These are phyloP conservation scores for Drosophila teissieri DNA, from an alignment of 1,140 invertebrate species.

Conservation along the genomic window DNA sequence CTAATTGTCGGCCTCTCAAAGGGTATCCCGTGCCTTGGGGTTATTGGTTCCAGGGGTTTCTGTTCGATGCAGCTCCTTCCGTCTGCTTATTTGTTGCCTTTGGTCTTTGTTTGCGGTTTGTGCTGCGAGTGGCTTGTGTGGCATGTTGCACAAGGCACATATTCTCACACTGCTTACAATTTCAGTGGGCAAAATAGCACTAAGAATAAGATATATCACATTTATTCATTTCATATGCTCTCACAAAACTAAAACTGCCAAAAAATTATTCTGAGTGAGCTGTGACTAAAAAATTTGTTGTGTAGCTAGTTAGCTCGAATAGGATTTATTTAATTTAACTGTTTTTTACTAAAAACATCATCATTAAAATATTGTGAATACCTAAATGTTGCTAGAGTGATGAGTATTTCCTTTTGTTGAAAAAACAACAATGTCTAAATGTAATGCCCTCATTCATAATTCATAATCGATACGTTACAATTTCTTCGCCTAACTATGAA, in stretches of 20 bases:
- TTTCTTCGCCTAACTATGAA: too few relatives aligned
- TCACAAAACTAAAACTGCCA: background rate
- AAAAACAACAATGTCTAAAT: too few relatives aligned
- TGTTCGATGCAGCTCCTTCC: slow-evolving; percentile 10
- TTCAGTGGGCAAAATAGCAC: background rate
- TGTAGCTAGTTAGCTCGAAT: too few relatives aligned
- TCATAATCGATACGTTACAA: background rate
- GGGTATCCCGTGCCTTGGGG: slow-evolving; percentile 4
- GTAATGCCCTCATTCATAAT: too few relatives aligned
- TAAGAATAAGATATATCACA: background rate
- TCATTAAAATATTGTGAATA: too few relatives aligned
- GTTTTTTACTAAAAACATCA: too few relatives aligned
- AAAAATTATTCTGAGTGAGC: too few relatives aligned
- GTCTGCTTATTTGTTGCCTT: slow-evolving; percentile 18
- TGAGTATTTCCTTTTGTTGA: too few relatives aligned
- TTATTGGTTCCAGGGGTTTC: slow-evolving; percentile 9
- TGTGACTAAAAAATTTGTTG: too few relatives aligned
- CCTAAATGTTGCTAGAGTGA: too few relatives aligned
- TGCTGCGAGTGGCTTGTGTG: slow-evolving; percentile 52
- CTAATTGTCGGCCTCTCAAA: slow-evolving; percentile 17
- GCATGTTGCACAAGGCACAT: slow-evolving; percentile 28
- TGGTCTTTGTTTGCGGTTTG: slow-evolving; percentile 55
- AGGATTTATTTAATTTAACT: too few relatives aligned
- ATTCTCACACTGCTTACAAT: slow-evolving; percentile 11
- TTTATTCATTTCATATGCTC: background rate